Conservation (phyloP, 2,888 invertebrate genomes). For the Sabatieria punctata region DNA sequence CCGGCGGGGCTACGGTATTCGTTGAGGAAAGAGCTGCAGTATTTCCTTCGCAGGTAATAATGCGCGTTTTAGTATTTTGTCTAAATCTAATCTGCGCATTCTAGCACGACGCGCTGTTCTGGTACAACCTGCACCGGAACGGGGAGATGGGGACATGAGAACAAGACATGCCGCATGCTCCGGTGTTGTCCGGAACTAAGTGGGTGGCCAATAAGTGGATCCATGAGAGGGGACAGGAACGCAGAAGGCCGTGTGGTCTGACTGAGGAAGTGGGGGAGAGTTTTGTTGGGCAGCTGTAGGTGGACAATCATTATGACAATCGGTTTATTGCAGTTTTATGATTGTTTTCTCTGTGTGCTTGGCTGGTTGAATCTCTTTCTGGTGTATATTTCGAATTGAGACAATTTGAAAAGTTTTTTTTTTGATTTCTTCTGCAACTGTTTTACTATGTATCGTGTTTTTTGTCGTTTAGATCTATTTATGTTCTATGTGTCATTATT, state of each 20-base stretch:
- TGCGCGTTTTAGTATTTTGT: too few species aligned
- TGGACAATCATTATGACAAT: too few species aligned
- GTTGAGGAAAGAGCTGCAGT: constrained; percentile 64
- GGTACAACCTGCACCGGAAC: constrained; percentile 76
- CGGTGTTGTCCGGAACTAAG: constrained; percentile 83
- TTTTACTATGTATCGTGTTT: too few species aligned
- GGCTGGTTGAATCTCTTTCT: too few species aligned
- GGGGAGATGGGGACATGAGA: constrained; percentile 76
- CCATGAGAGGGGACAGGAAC: constrained; percentile 75
- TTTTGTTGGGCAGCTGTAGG: constrained; percentile 20
- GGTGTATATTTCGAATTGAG: too few species aligned
- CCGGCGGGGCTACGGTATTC: constrained; percentile 94
- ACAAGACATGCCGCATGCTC: constrained; percentile 93
- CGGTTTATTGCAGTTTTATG: too few species aligned
- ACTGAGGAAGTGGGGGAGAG: constrained; percentile 20
- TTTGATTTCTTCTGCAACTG: too few species aligned
- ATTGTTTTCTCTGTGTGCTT: too few species aligned
- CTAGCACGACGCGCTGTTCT: constrained; percentile 78
- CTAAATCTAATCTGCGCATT: constrained; percentile 79
- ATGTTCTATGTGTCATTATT: too few species aligned
- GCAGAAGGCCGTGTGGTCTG: constrained; percentile 42
- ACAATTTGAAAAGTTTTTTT: too few species aligned
- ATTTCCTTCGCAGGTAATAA: constrained; percentile 58
- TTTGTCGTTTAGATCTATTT: too few species aligned
- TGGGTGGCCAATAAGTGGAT: constrained; percentile 98